Evolutionary conservation across 2,888 invertebrate species (phyloP).

Genomic region (Eueremaeus valkanovi): DNA sequence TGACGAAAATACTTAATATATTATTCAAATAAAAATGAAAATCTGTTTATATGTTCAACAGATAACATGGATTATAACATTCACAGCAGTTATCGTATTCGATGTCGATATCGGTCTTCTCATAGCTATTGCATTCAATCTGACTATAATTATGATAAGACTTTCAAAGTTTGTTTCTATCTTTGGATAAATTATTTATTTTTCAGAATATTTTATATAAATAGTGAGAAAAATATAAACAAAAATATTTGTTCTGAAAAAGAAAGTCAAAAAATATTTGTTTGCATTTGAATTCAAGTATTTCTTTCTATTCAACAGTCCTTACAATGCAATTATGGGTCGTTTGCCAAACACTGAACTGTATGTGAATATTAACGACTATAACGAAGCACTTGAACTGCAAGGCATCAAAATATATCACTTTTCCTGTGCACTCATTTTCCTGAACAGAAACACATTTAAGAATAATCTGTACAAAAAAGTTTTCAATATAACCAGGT

Average conservation of each 20-base stretch:
- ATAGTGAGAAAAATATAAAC: background rate
- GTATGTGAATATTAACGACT: constrained; percentile 67
- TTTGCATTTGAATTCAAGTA: too few species aligned
- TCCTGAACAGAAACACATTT: constrained; percentile 24
- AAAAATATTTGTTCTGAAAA: too few species aligned
- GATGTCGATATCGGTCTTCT: constrained; percentile 78
- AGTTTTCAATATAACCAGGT: background rate
- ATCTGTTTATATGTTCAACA: background rate
- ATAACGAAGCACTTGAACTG: constrained; percentile 60
- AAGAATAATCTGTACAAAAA: background rate
- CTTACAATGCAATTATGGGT: constrained; percentile 66
- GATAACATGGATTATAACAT: constrained; percentile 72
- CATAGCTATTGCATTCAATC: constrained; percentile 68
- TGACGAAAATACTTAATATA: too few species aligned
- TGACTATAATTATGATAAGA: constrained; percentile 65
- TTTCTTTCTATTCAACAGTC: constrained; percentile 53
- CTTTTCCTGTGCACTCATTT: constrained; percentile 58
- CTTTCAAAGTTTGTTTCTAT: constrained; percentile 23
- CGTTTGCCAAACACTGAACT: constrained; percentile 68
- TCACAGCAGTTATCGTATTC: constrained; percentile 66
- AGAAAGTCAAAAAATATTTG: too few species aligned
- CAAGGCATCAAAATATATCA: constrained; percentile 70
- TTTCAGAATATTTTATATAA: background rate
- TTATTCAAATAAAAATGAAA: too few species aligned
- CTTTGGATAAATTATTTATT: background rate